phyloP scores from a whole-genome alignment of 2,888 invertebrate genomes.

The Oxycera nigricornis region DNA sequence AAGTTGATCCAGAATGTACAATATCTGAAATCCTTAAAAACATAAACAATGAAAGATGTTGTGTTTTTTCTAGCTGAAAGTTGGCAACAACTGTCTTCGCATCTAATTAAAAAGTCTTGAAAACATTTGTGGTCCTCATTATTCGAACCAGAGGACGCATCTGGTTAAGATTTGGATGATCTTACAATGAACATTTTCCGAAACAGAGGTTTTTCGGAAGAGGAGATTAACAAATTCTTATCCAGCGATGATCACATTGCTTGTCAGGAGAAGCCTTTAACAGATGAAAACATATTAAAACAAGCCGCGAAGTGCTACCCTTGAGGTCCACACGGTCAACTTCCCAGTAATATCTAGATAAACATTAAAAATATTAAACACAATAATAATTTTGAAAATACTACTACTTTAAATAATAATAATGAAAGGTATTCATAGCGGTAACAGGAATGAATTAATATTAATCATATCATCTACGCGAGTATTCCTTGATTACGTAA shows the following conservation, averaged over 20 bases:
- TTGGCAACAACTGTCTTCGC: background rate
- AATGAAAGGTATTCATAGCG: too few species aligned
- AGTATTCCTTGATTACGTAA: too few species aligned
- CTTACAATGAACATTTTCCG: background rate
- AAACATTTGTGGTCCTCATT: background rate
- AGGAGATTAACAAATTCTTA: background rate
- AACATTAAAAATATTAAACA: too few species aligned
- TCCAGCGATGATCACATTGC: background rate
- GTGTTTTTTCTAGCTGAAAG: background rate
- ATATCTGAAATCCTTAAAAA: background rate
- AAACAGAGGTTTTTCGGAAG: background rate
- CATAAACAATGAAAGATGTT: background rate
- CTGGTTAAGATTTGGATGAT: background rate
- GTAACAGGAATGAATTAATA: too few species aligned
- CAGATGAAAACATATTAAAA: too few species aligned
- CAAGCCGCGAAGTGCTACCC: too few species aligned
- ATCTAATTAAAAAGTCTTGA: background rate
- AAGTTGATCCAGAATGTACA: background rate
- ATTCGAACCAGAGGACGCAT: background rate
- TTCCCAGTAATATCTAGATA: too few species aligned
- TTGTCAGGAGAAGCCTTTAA: too few species aligned
- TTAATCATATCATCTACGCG: too few species aligned
- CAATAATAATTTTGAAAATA: too few species aligned
- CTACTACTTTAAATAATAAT: too few species aligned
- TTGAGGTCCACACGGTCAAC: too few species aligned